Base-by-base conservation (phyloP, 2,888 invertebrate species). In the Chrysopilus asiliformis region DNA sequence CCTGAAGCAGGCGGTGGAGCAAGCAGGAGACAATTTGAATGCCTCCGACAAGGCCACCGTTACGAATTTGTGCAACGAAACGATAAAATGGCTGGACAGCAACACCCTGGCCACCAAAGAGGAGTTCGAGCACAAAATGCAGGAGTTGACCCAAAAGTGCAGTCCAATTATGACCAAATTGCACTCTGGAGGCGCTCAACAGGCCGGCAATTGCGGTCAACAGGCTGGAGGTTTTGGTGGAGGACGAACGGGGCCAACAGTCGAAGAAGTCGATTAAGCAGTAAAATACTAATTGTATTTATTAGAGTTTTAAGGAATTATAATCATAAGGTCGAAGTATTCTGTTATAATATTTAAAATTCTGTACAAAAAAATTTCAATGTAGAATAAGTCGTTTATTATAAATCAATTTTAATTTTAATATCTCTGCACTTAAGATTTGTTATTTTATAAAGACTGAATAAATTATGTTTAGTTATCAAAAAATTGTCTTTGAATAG, bases 21-120 rank as follows among this genome's bases (percentile, higher is more conserved):
- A 76, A 10, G 67, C 71, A 16, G 73, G 72, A 0, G 65, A 63
- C 25, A 75, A 72, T 53, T 56, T 84, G 32, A 57, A 62, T n/a
- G 69, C 71, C 13, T 60, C 65, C 4, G 82, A 82, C 45, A 78
- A 75, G 58, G 81, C 82, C 45, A 77, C 74, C 57, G 61, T 67
- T 6, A 66, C 57, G 28, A 55, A 70, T 43, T 67, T 70, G 43
- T 74, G 74, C 46, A 71, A 74, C 1, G 72, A 73, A 26, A 68
- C 71, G 18, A 56, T 80, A 36, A 64, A 60, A 33, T 81, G 81
- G 81, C 58, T 82, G 44, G 87, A 87, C 46, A 58, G 62, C 17
- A 82, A 85, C 53, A 70, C 72, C 5, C 62, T 80, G 28, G 84
- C 83, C 2, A 74, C 77, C 32, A 76, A 74, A 47, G 71, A 72